A percentile compares a stretch with the other conserved stretches of the same genome.
Evolutionary conservation across 2,888 invertebrate species (phyloP).

Genomic region (Cheilosia variabilis): DNA sequence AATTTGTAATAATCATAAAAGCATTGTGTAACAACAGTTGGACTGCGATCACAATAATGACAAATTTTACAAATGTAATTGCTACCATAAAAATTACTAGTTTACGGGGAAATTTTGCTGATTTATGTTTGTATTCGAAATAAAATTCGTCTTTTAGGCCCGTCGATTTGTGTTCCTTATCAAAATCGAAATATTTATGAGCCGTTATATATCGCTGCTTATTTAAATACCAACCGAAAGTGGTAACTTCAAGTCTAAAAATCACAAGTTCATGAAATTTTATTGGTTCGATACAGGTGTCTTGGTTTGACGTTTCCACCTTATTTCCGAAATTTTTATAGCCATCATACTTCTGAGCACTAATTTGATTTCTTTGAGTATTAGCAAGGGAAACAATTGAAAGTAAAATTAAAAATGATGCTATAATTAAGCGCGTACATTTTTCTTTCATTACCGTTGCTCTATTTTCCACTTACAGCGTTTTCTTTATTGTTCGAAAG

Average conservation of each 20-base stretch:
- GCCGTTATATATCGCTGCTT: background rate
- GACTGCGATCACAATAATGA: conserved; percentile 63
- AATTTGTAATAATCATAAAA: conserved; percentile 62
- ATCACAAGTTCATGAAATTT: no score
- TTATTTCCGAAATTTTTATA: background rate
- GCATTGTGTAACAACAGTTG: conserved; percentile 61
- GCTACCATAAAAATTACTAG: conserved; percentile 65
- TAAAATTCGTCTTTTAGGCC: background rate
- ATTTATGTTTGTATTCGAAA: background rate
- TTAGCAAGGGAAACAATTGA: conserved; percentile 35
- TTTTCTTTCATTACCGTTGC: conserved; percentile 58
- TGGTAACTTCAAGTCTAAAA: no score
- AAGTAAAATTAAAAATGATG: conserved; percentile 46
- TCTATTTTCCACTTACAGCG: background rate
- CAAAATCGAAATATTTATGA: no score
- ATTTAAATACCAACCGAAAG: background rate
- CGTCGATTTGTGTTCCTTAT: background rate
- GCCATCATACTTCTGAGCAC: background rate
- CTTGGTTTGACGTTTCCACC: no score
- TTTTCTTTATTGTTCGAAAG: background rate
- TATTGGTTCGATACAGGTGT: no score
- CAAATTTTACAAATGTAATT: conserved; percentile 62
- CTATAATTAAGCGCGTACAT: conserved; percentile 40
- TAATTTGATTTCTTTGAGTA: conserved; percentile 11
- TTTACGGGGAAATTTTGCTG: conserved; percentile 25